A percentile compares a stretch with the other conserved stretches of the same genome.
These are phyloP conservation scores for Alcedo atthis DNA, from an alignment of 2,797 vertebrate species.

Conservation along the genomic window DNA sequence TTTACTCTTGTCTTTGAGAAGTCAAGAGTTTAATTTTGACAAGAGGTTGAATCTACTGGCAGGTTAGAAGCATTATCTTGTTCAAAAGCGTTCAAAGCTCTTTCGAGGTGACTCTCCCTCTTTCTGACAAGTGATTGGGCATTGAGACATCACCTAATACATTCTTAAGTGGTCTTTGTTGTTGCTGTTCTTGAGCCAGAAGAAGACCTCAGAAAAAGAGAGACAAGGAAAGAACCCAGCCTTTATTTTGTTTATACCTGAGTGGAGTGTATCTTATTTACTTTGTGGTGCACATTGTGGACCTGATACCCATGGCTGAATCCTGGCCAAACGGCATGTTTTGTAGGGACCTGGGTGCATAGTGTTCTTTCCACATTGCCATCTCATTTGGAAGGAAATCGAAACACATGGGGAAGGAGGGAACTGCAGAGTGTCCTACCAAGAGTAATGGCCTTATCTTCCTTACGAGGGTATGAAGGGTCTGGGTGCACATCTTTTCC, in stretches of 20 bases:
- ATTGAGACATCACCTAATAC: fast-evolving
- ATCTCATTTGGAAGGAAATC: neutral
- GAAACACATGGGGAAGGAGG: neutral
- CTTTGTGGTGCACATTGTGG: neutral
- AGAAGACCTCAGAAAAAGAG: neutral
- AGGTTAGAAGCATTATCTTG: neutral
- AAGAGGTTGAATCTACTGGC: neutral
- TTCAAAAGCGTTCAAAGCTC: neutral
- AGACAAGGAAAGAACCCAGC: neutral
- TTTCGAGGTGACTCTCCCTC: neutral
- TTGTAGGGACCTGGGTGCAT: neutral
- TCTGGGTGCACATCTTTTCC: neutral
- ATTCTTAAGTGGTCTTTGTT: neutral
- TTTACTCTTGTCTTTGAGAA: neutral
- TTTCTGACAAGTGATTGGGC: neutral
- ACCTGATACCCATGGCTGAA: neutral
- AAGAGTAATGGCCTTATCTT: neutral
- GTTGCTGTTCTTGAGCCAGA: neutral
- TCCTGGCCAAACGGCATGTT: neutral
- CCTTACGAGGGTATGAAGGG: neutral
- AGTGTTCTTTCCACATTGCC: fast-evolving
- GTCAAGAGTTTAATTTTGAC: neutral
- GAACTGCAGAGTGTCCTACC: neutral
- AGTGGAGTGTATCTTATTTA: neutral
- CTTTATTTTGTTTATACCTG: neutral